Conservation (phyloP, 2,113 vertebrate genomes). For the Percina caprodes region DNA sequence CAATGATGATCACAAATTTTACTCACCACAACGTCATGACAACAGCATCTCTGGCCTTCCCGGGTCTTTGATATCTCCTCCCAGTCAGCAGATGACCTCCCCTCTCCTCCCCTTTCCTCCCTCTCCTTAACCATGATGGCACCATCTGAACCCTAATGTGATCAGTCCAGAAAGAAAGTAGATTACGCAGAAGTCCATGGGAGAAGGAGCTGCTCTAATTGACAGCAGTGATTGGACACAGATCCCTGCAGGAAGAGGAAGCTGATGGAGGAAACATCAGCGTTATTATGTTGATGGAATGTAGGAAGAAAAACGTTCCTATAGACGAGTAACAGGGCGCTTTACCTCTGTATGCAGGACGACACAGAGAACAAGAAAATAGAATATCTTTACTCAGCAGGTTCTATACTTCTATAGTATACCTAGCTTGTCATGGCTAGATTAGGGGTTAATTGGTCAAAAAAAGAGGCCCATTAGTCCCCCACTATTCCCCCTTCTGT, state of each 20-base stretch:
- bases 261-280: slow-evolving; percentile 79
- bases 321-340: slow-evolving; percentile 42
- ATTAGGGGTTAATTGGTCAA: neutral
- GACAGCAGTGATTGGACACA: slow-evolving; percentile 84
- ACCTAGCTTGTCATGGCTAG: neutral
- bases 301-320: slow-evolving; percentile 73
- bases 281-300: slow-evolving; percentile 79
- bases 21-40: slow-evolving; percentile 34
- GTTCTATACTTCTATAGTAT: neutral
- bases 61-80: slow-evolving; percentile 42
- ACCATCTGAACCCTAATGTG: slow-evolving; percentile 79
- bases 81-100: slow-evolving; percentile 60
- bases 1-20: slow-evolving; percentile 35
- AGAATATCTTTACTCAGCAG: neutral
- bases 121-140: slow-evolving; percentile 69
- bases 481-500: no score
- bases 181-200: slow-evolving; percentile 80
- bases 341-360: slow-evolving; percentile 13
- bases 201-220: slow-evolving; percentile 81
- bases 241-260: slow-evolving; percentile 78
- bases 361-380: slow-evolving; percentile 11
- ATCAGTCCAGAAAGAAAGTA: slow-evolving; percentile 82
- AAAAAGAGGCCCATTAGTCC: no score
- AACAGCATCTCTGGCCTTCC: slow-evolving; percentile 29
- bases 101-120: slow-evolving; percentile 23